Evolutionary conservation across 1,140 invertebrate genomes (phyloP).

Genomic region (Hylyphantes graminicola): DNA sequence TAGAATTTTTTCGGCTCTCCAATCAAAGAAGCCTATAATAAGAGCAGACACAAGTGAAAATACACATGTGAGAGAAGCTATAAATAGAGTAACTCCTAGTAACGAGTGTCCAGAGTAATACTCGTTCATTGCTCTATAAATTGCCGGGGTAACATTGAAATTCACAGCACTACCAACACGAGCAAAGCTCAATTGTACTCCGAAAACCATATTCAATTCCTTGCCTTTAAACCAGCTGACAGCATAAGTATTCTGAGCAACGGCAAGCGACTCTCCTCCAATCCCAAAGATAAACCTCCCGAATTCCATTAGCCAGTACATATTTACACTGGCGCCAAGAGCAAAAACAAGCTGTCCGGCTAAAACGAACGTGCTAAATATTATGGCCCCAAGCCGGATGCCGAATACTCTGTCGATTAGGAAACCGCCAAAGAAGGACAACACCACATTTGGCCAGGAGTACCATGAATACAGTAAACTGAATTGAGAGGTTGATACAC

Average conservation of each 20-base stretch:
- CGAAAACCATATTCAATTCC: constrained; percentile 98
- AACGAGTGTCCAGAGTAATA: constrained; percentile 77
- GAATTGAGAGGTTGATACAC: constrained; percentile 84
- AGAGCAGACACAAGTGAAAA: constrained; percentile 84
- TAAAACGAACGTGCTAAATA: constrained; percentile 86
- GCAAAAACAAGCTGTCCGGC: constrained; percentile 88
- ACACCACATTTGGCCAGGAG: constrained; percentile 96
- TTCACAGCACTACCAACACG: constrained; percentile 94
- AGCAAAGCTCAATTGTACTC: constrained; percentile 88
- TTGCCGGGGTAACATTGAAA: constrained; percentile 88
- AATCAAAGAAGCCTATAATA: constrained; percentile 86
- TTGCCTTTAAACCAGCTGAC: constrained; percentile 98
- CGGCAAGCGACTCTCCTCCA: constrained; percentile 93
- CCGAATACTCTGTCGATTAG: constrained; percentile 95
- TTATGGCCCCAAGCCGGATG: constrained; percentile 88
- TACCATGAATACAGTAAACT: constrained; percentile 93
- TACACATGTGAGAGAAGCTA: constrained; percentile 81
- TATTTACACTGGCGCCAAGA: constrained; percentile 81
- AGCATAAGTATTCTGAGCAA: constrained; percentile 98
- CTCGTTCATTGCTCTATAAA: constrained; percentile 82
- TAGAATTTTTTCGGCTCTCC: constrained; percentile 82
- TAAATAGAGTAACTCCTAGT: constrained; percentile 86
- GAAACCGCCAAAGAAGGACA: constrained; percentile 96
- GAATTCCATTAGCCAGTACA: constrained; percentile 91
- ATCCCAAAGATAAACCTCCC: constrained; percentile 97